Conservation (phyloP, 1,140 invertebrate genomes). For the Platorchestia sp. region DNA sequence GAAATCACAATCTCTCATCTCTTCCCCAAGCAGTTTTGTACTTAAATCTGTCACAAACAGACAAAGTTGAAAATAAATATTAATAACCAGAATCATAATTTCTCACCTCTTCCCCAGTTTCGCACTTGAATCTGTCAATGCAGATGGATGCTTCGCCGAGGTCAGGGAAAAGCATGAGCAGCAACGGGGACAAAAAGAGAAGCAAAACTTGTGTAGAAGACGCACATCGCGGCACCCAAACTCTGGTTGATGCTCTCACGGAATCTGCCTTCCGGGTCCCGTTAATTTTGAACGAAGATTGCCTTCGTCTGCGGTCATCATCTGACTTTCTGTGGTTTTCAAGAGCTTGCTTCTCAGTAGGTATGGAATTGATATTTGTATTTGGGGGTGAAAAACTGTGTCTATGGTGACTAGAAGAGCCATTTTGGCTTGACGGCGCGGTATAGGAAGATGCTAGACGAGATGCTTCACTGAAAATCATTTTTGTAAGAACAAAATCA, state of each 20-base stretch:
- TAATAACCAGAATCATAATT: too few relatives aligned
- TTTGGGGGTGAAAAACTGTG: not conserved
- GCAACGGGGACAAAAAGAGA: not conserved
- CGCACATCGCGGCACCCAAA: slow-evolving; percentile 22
- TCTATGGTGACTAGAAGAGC: not conserved
- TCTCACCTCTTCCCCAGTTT: slow-evolving; percentile 42
- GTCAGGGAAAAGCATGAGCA: not conserved
- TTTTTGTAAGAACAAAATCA: not conserved
- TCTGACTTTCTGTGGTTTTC: not conserved
- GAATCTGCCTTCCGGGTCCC: not conserved
- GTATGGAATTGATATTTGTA: not conserved
- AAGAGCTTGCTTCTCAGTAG: not conserved
- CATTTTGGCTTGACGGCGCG: not conserved
- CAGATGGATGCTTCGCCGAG: not conserved
- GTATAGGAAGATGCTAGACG: not conserved
- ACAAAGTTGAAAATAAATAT: not conserved
- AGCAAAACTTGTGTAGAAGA: not conserved
- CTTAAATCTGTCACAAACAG: slow-evolving; percentile 23
- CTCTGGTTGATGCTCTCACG: not conserved
- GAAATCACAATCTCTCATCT: not conserved
- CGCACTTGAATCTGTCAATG: slow-evolving; percentile 43
- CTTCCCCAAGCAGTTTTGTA: slow-evolving; percentile 26
- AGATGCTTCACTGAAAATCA: not conserved
- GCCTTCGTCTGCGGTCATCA: not conserved
- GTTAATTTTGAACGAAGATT: not conserved